Conservation (phyloP, 2,113 vertebrate species). For the Xenopus laevis region DNA sequence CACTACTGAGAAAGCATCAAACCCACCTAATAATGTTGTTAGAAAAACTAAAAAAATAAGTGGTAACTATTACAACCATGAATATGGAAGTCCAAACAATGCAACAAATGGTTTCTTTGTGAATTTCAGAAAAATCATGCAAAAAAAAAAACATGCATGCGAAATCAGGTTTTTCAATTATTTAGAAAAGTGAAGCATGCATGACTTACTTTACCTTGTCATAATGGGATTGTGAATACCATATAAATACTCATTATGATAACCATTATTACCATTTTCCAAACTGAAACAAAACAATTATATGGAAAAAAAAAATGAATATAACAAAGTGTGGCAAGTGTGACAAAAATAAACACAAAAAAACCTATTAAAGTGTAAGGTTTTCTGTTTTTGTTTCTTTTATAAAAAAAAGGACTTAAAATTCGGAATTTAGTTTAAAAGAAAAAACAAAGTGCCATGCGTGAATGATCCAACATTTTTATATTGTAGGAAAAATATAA, state of each 20-base stretch:
- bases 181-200: constrained; percentile 50
- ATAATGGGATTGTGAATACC: constrained; percentile 84
- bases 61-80: too few relatives aligned
- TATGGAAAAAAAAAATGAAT: constrained; percentile 58
- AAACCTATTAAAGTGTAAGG: constrained; percentile 46
- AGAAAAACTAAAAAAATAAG: too few relatives aligned
- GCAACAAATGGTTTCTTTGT: too few relatives aligned
- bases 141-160: constrained; percentile 47
- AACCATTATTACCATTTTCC: constrained; percentile 95
- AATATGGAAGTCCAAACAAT: too few relatives aligned
- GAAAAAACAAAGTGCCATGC: neutral
- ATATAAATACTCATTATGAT: constrained; percentile 87
- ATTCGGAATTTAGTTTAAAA: too few relatives aligned
- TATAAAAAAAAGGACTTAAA: neutral
- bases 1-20: constrained; percentile 6
- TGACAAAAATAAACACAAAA: constrained; percentile 43
- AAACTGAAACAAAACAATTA: constrained; percentile 87
- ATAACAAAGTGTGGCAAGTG: constrained; percentile 53
- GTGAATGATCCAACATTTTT: neutral
- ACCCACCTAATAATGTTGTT: neutral
- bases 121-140: neutral
- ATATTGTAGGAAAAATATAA: neutral
- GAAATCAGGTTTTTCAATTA: neutral
- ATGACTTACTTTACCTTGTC: constrained; percentile 77
- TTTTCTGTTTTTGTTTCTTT: neutral